Evolutionary conservation across 2,888 invertebrate genomes (phyloP).

Genomic region (Tholera decimalis): DNA sequence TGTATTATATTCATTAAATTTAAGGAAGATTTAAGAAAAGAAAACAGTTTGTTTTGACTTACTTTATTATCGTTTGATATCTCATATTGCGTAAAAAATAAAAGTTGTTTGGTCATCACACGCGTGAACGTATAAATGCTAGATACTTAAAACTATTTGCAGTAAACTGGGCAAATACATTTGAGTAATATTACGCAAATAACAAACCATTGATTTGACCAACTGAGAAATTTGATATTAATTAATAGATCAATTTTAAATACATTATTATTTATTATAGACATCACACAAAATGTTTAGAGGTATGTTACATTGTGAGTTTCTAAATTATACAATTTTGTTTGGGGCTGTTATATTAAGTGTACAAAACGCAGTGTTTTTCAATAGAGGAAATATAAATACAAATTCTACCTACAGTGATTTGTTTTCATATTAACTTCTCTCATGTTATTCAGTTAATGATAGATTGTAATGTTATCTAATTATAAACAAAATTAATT

Average conservation of each 20-base stretch:
- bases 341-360: constrained; percentile 33
- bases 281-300: constrained; percentile 56
- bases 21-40: constrained; percentile 67
- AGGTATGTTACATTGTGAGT: constrained; percentile 50
- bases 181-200: constrained; percentile 64
- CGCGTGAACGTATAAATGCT: constrained; percentile 85
- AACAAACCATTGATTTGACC: constrained; percentile 60
- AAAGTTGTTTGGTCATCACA: constrained; percentile 85
- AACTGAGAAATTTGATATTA: constrained; percentile 50
- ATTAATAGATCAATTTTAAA: constrained; percentile 59
- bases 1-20: not conserved
- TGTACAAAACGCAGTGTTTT: constrained; percentile 43
- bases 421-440: constrained; percentile 45
- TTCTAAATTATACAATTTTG: constrained; percentile 34
- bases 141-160: constrained; percentile 77
- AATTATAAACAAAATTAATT: constrained; percentile 39
- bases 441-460: constrained; percentile 38
- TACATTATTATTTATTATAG: constrained; percentile 48
- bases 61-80: constrained; percentile 84
- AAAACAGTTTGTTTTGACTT: constrained; percentile 74
- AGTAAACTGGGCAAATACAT: constrained; percentile 75
- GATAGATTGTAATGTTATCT: constrained; percentile 29
- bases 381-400: constrained; percentile 43
- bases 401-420: constrained; percentile 51
- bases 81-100: constrained; percentile 83